Conservation (phyloP, 1,140 invertebrate species). For the Yoshiicerus persimilis region DNA sequence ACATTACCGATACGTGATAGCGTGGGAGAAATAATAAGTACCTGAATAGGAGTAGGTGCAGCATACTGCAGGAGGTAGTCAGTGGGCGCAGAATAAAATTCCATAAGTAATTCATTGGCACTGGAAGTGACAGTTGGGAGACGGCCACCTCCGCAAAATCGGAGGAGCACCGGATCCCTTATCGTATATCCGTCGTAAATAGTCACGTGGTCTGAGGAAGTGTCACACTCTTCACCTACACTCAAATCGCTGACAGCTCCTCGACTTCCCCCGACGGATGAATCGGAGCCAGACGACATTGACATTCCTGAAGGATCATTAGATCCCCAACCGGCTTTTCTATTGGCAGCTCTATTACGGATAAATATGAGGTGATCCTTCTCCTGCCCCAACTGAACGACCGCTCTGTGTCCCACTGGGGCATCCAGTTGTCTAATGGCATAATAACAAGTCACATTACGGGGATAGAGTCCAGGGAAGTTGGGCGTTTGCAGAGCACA, state of each 20-base stretch:
- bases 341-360: conserved; percentile 40
- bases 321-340: conserved; percentile 2
- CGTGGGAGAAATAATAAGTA: not conserved
- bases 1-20: too few relatives aligned
- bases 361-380: conserved; percentile 50
- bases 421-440: conserved; percentile 68
- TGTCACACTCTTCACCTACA: conserved; percentile 78
- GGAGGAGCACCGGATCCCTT: conserved; percentile 68
- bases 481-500: conserved; percentile 80
- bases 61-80: conserved; percentile 77
- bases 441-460: conserved; percentile 82
- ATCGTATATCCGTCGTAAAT: conserved; percentile 75
- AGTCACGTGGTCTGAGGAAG: conserved; percentile 76
- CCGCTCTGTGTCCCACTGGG: conserved; percentile 70
- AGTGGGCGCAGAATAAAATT: conserved; percentile 78
- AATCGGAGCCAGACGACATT: not conserved
- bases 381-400: conserved; percentile 56
- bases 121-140: conserved; percentile 78
- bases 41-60: conserved; percentile 29
- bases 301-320: not conserved
- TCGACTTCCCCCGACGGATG: not conserved
- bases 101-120: conserved; percentile 73
- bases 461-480: conserved; percentile 80
- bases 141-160: conserved; percentile 78
- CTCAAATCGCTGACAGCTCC: conserved; percentile 55